Conservation (phyloP, 2,888 invertebrate species). For the Noctua janthina region DNA sequence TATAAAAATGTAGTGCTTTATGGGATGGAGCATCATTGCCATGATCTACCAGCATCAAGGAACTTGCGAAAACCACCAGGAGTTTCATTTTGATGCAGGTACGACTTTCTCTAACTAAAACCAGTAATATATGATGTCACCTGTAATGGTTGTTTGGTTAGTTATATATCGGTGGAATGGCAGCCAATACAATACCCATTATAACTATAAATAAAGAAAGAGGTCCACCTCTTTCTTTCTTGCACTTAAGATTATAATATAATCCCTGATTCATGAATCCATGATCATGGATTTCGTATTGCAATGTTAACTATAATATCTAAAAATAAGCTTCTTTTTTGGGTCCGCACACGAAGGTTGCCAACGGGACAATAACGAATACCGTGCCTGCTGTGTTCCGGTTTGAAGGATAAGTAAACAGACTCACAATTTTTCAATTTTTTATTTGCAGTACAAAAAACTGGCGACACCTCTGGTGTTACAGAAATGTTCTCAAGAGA, state of each 20-base stretch:
- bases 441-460: neutral
- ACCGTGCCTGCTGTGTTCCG: neutral
- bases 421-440: neutral
- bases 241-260: neutral
- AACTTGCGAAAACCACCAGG: constrained; percentile 2
- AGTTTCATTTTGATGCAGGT: constrained; percentile 1
- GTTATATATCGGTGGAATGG: neutral
- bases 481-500: neutral
- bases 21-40: neutral
- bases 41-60: neutral
- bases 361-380: neutral
- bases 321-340: neutral
- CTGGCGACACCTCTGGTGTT: neutral
- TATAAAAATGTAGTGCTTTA: neutral
- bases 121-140: neutral
- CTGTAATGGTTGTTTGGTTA: neutral
- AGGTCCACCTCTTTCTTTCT: no score
- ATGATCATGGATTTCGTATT: neutral
- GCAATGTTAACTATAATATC: neutral
- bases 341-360: neutral
- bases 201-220: neutral
- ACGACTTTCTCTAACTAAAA: neutral
- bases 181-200: neutral
- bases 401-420: neutral
- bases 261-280: neutral